These are phyloP conservation scores for Gymnodraco acuticeps DNA, from an alignment of 2,797 vertebrate species.

Conservation along the genomic window DNA sequence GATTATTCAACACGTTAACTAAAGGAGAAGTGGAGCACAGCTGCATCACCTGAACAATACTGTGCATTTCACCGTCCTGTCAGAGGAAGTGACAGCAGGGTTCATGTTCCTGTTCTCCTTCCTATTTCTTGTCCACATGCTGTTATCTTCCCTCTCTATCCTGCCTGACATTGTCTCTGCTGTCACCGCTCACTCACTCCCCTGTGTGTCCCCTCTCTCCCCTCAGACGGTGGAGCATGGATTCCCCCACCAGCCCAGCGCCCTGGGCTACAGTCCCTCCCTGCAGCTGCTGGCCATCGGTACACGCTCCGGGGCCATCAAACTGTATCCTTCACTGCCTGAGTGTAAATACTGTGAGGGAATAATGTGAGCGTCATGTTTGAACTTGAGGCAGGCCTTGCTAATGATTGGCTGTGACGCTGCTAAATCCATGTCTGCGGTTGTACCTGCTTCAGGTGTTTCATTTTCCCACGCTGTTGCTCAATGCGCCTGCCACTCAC, in stretches of 20 bases:
- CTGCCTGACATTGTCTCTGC: conserved; percentile 30
- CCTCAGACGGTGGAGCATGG: conserved; percentile 96
- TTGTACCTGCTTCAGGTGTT: conserved; percentile 49
- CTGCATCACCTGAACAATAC: not conserved
- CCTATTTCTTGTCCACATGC: conserved; percentile 12
- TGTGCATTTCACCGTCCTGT: not conserved
- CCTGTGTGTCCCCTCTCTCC: conserved; percentile 34
- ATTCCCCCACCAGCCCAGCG: conserved; percentile 98
- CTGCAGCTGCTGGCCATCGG: conserved; percentile 95
- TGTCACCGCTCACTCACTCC: conserved; percentile 15
- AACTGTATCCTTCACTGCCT: conserved; percentile 91
- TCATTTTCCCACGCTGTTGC: conserved; percentile 74
- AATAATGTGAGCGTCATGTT: conserved; percentile 46
- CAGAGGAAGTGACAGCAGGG: not conserved
- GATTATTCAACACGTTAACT: not conserved
- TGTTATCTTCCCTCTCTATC: conserved; percentile 18
- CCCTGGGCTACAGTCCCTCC: conserved; percentile 91
- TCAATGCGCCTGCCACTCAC: conserved; percentile 34
- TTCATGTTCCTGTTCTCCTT: not conserved
- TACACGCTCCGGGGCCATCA: conserved; percentile 96
- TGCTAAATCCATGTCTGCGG: conserved; percentile 33
- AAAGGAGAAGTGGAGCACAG: not conserved
- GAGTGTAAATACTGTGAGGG: not conserved
- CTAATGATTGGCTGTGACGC: conserved; percentile 28
- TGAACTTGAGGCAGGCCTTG: conserved; percentile 43